Conservation (phyloP, 2,888 invertebrate species). For the Nasonovia ribisnigri region DNA sequence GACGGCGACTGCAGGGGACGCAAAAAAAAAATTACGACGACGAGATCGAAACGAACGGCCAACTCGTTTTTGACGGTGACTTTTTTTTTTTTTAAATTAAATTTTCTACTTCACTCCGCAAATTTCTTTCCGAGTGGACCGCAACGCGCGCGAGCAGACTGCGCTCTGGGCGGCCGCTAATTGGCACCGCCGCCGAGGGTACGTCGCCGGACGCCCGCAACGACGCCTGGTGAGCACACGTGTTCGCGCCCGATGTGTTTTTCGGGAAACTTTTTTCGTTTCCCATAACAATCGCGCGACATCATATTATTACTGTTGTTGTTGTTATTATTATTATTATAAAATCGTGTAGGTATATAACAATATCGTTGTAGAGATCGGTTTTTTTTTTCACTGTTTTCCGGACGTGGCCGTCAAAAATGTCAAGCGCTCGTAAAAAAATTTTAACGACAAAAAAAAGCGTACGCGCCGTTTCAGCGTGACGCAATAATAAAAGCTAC, state of each 20-base stretch:
- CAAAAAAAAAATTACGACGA: neutral
- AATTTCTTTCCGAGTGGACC: slow-evolving; percentile 42
- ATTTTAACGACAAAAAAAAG: neutral
- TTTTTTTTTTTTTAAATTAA: too few species aligned
- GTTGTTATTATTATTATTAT: neutral
- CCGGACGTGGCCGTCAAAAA: neutral
- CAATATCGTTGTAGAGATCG: neutral
- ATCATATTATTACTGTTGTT: neutral
- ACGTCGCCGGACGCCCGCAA: slow-evolving; percentile 57
- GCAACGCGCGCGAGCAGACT: slow-evolving; percentile 63
- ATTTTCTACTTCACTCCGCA: too few species aligned
- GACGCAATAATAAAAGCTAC: neutral
- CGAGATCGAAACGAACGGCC: neutral
- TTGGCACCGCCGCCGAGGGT: slow-evolving; percentile 48
- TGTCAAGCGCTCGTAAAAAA: neutral
- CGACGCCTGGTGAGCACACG: slow-evolving; percentile 62
- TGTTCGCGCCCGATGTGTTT: slow-evolving; percentile 6
- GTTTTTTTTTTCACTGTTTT: neutral
- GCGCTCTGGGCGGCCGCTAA: slow-evolving; percentile 64
- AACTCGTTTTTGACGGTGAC: neutral
- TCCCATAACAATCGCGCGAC: neutral
- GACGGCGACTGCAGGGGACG: too few species aligned
- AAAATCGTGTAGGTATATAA: neutral
- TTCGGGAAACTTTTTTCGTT: neutral
- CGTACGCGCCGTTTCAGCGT: neutral